These are phyloP conservation scores for Tragulus kanchil DNA, from an alignment of 2,113 vertebrate genomes.

Conservation along the genomic window DNA sequence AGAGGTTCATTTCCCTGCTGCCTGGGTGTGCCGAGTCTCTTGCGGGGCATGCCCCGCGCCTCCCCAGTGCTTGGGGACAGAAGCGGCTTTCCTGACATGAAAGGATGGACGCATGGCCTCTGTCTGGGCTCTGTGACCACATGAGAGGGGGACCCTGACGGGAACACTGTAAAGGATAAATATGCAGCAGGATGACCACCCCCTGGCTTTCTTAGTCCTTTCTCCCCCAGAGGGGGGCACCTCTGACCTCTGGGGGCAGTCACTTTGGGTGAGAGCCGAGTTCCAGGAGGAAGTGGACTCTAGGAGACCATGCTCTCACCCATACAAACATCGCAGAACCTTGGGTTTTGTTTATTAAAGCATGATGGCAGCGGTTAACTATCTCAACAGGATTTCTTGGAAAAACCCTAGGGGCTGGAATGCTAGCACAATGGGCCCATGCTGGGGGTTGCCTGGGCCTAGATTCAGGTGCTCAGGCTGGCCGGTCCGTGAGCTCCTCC, in stretches of 20 bases:
- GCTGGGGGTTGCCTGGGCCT: neutral
- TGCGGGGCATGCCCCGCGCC: no score
- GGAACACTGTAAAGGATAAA: neutral
- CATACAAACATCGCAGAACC: neutral
- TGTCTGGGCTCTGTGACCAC: neutral
- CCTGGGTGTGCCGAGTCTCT: neutral
- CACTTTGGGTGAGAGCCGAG: neutral
- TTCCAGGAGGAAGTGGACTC: neutral
- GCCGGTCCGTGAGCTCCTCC: neutral
- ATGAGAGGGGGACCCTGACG: neutral
- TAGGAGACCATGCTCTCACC: neutral
- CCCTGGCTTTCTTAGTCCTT: neutral
- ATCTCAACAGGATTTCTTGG: neutral
- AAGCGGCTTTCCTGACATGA: neutral
- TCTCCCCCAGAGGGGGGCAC: neutral
- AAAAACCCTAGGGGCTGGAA: neutral
- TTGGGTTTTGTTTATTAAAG: neutral
- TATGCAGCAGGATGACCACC: neutral
- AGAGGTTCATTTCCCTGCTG: neutral
- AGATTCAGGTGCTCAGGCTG: neutral
- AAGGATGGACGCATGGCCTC: neutral
- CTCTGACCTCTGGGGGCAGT: neutral
- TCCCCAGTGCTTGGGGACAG: neutral
- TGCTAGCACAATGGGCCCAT: neutral
- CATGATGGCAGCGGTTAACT: neutral